A percentile compares a stretch with the other conserved stretches of the same genome.
Evolutionary conservation across 2,797 vertebrate species (phyloP).

Genomic region (Neostethus bicornis): DNA sequence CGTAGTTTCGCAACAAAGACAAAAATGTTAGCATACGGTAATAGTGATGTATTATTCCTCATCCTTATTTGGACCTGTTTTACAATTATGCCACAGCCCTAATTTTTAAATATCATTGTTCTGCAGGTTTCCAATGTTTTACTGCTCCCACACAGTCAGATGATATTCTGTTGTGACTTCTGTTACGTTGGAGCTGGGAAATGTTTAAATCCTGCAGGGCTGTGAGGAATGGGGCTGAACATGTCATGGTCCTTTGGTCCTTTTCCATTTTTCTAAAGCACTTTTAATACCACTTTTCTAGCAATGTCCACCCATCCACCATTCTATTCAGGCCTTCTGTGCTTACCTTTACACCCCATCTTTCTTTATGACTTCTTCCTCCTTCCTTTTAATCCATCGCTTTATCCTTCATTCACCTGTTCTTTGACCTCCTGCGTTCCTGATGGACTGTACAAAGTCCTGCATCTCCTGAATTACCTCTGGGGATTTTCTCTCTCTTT

Average conservation of each 20-base stretch:
- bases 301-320: constrained; percentile 54
- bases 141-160: too few species aligned
- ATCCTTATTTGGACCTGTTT: too few species aligned
- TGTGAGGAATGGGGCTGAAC: constrained; percentile 28
- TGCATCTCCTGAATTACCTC: constrained; percentile 56
- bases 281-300: constrained; percentile 48
- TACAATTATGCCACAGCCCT: too few species aligned
- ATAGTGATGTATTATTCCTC: too few species aligned
- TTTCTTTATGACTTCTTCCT: constrained; percentile 46
- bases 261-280: constrained; percentile 47
- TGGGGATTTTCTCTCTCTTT: constrained; percentile 17
- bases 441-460: constrained; percentile 48
- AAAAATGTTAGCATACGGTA: too few species aligned
- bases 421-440: constrained; percentile 54
- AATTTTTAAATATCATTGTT: too few species aligned
- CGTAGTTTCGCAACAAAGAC: too few species aligned
- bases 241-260: constrained; percentile 44
- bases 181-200: too few species aligned
- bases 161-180: too few species aligned
- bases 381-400: constrained; percentile 46
- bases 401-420: constrained; percentile 41
- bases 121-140: too few species aligned
- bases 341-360: constrained; percentile 32
- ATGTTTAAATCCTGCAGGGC: too few species aligned
- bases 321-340: constrained; percentile 35